Evolutionary conservation across 2,888 invertebrate genomes (phyloP), one percentile per base, ranked within the genome.

Genomic region (Cylindroiulus punctatus): DNA sequence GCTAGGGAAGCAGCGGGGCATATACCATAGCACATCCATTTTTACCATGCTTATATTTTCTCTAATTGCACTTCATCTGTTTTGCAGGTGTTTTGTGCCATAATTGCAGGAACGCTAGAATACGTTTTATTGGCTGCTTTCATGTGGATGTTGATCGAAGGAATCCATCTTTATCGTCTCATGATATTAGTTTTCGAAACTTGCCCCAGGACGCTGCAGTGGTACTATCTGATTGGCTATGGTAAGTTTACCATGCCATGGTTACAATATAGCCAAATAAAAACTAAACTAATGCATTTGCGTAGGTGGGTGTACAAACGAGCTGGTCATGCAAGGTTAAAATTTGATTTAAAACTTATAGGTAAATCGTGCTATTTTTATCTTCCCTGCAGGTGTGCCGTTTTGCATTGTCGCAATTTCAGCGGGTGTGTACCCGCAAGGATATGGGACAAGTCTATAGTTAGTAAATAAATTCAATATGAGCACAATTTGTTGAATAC

Each of bases 121-220:
- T 92, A 91, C 89, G 90, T 91, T 87, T 91, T 92, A 89, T 89
- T 92, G 82, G 90, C 91, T 8, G 90, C 92, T 0, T 92, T 92
- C 89, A 90, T 90, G 84, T 93, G 92, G 92, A 93, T 92, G 92
- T 90, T 91, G 86, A 89, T 92, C 83, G 92, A 93, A 88, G 92
- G 92, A 2, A 90, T 92, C 30, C 92, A 92, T 88, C 90, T 93
- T 30, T 92, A 92, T 88, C 90, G 91, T 86, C 91, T 92, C 91
- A 90, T 92, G 14, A 90, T 92, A 81, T 89, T 90, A 88, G 92
- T 92, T 22, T 92, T 92, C 88, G 91, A 92, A 87, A 90, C 91
- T 0, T 42, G 81, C 12, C 26, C 42, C 10, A 22, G 86, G 26
- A 81, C 32, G 12, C 7, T 84, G 44, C 44, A 17, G 10, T 40